A percentile compares a stretch with the other conserved stretches of the same genome.
phyloP scores from a whole-genome alignment of 2,888 invertebrate species.

The Drosophila pseudotalamancana region DNA sequence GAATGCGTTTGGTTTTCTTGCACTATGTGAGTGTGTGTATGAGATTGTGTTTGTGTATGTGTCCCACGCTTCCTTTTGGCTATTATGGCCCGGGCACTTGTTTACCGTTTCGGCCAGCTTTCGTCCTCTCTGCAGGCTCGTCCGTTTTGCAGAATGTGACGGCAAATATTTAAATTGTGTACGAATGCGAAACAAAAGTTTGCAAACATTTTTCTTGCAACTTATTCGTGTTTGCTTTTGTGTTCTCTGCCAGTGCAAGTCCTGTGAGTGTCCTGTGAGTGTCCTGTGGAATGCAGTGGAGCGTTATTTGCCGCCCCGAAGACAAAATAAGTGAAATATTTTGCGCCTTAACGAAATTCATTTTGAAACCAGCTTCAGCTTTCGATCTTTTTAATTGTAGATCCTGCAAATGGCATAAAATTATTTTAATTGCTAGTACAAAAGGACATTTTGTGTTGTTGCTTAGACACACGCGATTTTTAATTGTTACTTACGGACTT shows the following conservation, averaged over 20 bases:
- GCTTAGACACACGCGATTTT: conserved; percentile 40
- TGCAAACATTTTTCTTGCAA: conserved; percentile 63
- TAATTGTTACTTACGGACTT: conserved; percentile 30
- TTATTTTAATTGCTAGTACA: conserved; percentile 42
- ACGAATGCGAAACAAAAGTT: conserved; percentile 67
- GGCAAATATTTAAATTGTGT: conserved; percentile 73
- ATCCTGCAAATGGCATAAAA: conserved; percentile 41
- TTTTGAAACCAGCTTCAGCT: conserved; percentile 53
- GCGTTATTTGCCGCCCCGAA: conserved; percentile 40
- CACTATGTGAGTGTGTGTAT: too few relatives aligned
- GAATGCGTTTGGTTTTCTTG: conserved; percentile 57
- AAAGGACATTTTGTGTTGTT: conserved; percentile 9
- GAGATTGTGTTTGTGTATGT: too few relatives aligned
- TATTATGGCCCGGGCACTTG: conserved; percentile 49
- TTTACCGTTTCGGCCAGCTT: too few relatives aligned
- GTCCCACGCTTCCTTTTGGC: too few relatives aligned
- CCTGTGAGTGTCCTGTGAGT: neutral
- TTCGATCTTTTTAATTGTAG: neutral
- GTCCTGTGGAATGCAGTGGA: conserved; percentile 30
- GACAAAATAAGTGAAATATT: conserved; percentile 56
- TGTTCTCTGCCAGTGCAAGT: neutral
- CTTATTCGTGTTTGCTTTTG: conserved; percentile 15
- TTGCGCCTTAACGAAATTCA: conserved; percentile 44
- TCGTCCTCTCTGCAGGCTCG: too few relatives aligned
- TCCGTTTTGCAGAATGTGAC: conserved; percentile 61